Evolutionary conservation across 2,113 vertebrate species (phyloP), one percentile per base, ranked within the genome.

Genomic region (Clarias macrocephalus): DNA sequence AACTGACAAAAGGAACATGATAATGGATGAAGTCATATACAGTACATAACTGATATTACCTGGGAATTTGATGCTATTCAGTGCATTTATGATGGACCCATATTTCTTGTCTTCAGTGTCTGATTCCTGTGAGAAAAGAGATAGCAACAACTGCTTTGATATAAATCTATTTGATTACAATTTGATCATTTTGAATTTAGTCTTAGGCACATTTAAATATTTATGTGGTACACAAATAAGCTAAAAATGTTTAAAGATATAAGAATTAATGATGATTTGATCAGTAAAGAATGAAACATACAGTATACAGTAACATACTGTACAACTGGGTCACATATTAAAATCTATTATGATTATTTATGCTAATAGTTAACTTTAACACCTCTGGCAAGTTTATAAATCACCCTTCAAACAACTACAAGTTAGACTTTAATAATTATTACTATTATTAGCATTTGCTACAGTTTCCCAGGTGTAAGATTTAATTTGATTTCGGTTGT

Each of bases 41-140:
- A 37, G 33, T 37, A 37, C 63, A 37, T 57, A 15, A 42, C 25
- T 68, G n/a, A 83, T 30, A 89, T 92, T 90, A 95, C 94, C 33
- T 2, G 90, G 83, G 18, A 57, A 57, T 66, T 3, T 88, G 82
- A 94, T 87, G 3, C 86, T 57, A 70, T 83, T 83, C 80, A 95
- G 90, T 42, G 91, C 91, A 54, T 88, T 89, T 85, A 94, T 90
- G 42, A 95, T 70, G 3, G 89, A 62, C 1, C 92, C 81, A 84
- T 92, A 94, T 57, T 93, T 92, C 82, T 88, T 91, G 89, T 94
- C 94, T 28, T n/a, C 21, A 30, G n/a, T 89, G n/a, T 3, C 9
- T 6, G 93, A 92, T 80, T 92, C 92, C 94, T 95, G 90, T 33
- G n/a, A 83, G 19, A 84, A 72, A 68, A 82, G 25, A 63, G 33